phyloP scores from a whole-genome alignment of 2,113 vertebrate genomes.

The Dipodomys merriami region DNA sequence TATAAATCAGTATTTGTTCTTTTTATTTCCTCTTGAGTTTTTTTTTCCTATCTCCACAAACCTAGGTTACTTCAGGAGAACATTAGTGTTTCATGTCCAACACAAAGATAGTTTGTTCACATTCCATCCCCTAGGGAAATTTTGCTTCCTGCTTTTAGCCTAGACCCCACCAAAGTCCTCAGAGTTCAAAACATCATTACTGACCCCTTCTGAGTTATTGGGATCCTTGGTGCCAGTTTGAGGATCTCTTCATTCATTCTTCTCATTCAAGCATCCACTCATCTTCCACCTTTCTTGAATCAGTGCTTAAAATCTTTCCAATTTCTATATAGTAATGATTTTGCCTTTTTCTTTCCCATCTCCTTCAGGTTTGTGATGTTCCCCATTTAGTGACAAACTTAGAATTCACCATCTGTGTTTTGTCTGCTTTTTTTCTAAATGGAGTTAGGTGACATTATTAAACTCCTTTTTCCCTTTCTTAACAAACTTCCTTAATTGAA shows the following conservation, averaged over 20 bases:
- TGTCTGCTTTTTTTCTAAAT: background rate
- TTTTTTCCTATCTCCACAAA: background rate
- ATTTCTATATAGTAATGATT: background rate
- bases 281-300: background rate
- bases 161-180: background rate
- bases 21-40: background rate
- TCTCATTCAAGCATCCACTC: background rate
- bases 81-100: background rate
- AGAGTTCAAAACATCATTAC: background rate
- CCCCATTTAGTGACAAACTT: slow-evolving; percentile 6
- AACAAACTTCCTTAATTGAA: slow-evolving; percentile 21
- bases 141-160: background rate
- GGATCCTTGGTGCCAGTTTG: background rate
- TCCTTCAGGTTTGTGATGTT: background rate
- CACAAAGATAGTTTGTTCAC: background rate
- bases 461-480: background rate
- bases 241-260: background rate
- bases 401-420: background rate
- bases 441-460: background rate
- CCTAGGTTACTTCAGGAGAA: background rate
- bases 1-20: background rate
- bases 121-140: background rate
- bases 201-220: background rate
- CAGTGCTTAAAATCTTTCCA: background rate
- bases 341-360: background rate